Base-by-base conservation (phyloP, 2,797 vertebrate genomes). In the Cynodonichthys magdalenae region DNA sequence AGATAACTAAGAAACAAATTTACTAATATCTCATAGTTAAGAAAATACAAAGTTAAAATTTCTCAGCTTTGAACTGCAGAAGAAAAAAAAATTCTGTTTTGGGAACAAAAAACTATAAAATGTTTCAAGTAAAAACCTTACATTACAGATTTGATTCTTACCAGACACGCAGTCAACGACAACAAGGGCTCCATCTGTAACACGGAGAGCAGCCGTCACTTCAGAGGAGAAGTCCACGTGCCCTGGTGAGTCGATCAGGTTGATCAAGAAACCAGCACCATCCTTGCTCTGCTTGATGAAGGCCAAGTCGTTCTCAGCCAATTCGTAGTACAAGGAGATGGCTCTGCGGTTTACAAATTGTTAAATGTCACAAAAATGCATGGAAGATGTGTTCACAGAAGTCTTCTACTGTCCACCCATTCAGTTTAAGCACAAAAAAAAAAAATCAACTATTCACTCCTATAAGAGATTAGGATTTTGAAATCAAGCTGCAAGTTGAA, bases 211-310 rank as follows among this genome's bases (percentile, higher is more conserved):
- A n/a, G 97, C 96, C 0, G 96, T 99, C 67, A 99, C 97, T 86
- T 99, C 97, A 0, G 96, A 99, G 7, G 97, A 99, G 85, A 99
- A 99, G 80, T 98, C 97, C 3, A 98, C 97, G 0, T 99, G 97
- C 4, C 97, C 97, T 0, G 97, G 97, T 11, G 96, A 98, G 66
- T 99, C 96, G 0, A 99, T 98, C 80, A 99, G 86, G 83, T 99
- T 99, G 90, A 99, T 98, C 66, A 99, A 92, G 77, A 99, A 99
- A 36, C 97, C 96, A 1, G 79, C 56, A 0, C 97, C 97, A 60
- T 99, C 96, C 67, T 94, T 98, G 85, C 90, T 85, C 69, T 98
- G 96, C 92, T 98, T 98, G 80, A 99, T 98, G 87, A 97, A 98
- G 49, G 96, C 95, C 91, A 97, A 20, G 59, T 99, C 96, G 0